These are phyloP conservation scores for Elegia similella DNA, from an alignment of 2,888 invertebrate genomes.

Conservation along the genomic window DNA sequence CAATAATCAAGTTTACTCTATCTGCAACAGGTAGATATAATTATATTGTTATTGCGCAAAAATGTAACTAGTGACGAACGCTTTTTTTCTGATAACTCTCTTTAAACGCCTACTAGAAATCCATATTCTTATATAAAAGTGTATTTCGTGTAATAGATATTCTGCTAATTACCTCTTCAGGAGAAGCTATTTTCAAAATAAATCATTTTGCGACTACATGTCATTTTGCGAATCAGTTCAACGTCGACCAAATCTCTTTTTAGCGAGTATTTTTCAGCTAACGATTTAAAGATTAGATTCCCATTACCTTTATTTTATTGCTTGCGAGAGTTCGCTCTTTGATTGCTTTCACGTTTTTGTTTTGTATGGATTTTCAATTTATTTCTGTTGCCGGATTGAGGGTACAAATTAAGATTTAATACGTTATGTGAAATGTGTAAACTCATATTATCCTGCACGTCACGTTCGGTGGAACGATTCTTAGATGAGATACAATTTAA, in stretches of 20 bases:
- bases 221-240: background rate
- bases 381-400: background rate
- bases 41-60: slow-evolving; percentile 51
- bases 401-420: background rate
- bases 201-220: background rate
- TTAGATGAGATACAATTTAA: background rate
- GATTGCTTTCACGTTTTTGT: slow-evolving; percentile 3
- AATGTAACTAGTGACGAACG: slow-evolving; percentile 51
- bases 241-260: background rate
- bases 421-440: background rate
- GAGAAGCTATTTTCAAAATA: background rate
- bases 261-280: slow-evolving; percentile 22
- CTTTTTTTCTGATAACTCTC: slow-evolving; percentile 44
- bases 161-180: too few species aligned
- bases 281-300: slow-evolving; percentile 13
- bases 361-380: background rate
- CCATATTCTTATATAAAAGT: too few species aligned
- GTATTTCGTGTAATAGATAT: too few species aligned
- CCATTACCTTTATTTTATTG: slow-evolving; percentile 9
- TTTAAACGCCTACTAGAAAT: too few species aligned
- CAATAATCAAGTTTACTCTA: too few species aligned
- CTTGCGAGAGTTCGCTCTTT: slow-evolving; percentile 8
- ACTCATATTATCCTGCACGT: background rate
- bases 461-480: background rate
- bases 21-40: slow-evolving; percentile 63